Evolutionary conservation across 2,888 invertebrate genomes (phyloP), one percentile per base, ranked within the genome.

Genomic region (Dioctria rufipes): DNA sequence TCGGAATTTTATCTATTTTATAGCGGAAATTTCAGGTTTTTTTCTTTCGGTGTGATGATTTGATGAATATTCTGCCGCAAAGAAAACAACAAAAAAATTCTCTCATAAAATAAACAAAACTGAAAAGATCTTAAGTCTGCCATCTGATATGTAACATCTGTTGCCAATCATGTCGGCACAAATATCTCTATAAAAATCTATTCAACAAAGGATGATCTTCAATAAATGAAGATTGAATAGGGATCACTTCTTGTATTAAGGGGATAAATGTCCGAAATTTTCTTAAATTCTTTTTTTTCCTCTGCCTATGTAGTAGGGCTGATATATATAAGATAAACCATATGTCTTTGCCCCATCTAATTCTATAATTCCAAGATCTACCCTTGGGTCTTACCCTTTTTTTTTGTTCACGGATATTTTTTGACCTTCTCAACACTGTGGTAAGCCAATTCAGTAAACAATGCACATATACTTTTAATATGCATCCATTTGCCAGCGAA

Each of bases 301-400:
- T n/a, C n/a, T n/a, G n/a, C n/a, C n/a, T n/a, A n/a, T n/a, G n/a
- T n/a, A n/a, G n/a, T n/a, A n/a, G n/a, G n/a, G n/a, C n/a, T n/a
- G 11, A 11, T 54, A 25, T 61, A 1, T 11, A 5, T 60, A 11
- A 11, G 25, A 8, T 6, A 37, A 13, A 39, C 61, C 61, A 61
- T 61, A 61, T 61, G 61, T 61, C 61, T 61, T 39, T 40, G 39
- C 61, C 61, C 25, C 25, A 3, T 11, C 39, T 61, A 61, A 61
- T 61, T 25, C 39, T 37, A 61, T 61, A 37, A 61, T 61, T 13
- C 37, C 4, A 61, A 25, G 37, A 61, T 25, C 25, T 8, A 8
- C 37, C 25, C 61, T 37, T 25, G 6, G 11, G 39, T n/a, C 37
- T 13, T 61, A 61, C 61, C 61, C 61, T 61, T 61, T 61, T 61